phyloP scores from a whole-genome alignment of 1,140 invertebrate genomes.

The Drosophila azteca region DNA sequence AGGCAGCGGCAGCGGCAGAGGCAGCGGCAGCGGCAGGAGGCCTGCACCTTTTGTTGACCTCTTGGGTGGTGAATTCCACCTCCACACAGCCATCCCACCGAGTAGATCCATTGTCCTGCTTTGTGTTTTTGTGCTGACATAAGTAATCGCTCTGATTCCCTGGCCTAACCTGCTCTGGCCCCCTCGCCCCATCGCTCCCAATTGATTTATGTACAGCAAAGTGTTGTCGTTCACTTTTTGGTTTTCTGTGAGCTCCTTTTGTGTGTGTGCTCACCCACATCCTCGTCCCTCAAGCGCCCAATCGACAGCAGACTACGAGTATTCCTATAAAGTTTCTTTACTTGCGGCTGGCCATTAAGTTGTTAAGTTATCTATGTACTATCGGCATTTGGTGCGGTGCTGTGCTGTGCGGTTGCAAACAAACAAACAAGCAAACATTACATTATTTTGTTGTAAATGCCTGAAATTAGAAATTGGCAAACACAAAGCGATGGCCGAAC shows the following conservation, averaged over 20 bases:
- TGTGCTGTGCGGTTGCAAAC: conserved; percentile 47
- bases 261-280: conserved; percentile 20
- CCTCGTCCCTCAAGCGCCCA: background rate
- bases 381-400: conserved; percentile 66
- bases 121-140: conserved; percentile 68
- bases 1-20: too few relatives aligned
- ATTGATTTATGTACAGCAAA: conserved; percentile 68
- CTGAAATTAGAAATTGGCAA: conserved; percentile 72
- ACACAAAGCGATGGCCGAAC: conserved; percentile 19
- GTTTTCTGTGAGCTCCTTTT: conserved; percentile 24
- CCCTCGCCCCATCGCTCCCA: background rate
- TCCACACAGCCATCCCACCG: background rate
- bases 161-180: background rate
- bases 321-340: conserved; percentile 58
- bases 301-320: background rate
- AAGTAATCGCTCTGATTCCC: conserved; percentile 65
- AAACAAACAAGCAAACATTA: conserved; percentile 66
- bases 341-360: conserved; percentile 75
- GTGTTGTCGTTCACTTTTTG: conserved; percentile 64
- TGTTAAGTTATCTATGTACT: conserved; percentile 75
- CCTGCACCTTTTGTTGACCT: conserved; percentile 49
- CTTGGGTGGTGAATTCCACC: conserved; percentile 18
- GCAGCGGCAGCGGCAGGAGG: background rate
- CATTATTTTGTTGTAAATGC: conserved; percentile 74
- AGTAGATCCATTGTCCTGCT: conserved; percentile 49